Conservation (phyloP, 2,113 vertebrate species). For the Struthio camelus region DNA sequence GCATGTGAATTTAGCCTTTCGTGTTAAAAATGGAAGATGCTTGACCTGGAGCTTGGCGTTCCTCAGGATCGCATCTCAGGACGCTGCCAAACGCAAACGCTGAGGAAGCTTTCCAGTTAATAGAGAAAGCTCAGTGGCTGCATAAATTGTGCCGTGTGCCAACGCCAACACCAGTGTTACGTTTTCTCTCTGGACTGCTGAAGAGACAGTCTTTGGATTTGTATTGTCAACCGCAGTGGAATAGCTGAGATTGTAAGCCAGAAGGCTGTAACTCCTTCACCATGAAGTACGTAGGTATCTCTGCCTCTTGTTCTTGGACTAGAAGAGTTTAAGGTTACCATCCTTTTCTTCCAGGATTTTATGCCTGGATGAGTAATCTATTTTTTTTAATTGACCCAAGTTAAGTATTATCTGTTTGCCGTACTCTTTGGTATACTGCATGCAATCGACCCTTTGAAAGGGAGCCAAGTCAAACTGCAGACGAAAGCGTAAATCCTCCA, state of each 20-base stretch:
- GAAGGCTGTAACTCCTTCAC: conserved; percentile 46
- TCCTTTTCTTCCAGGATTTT: background rate
- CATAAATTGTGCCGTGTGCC: background rate
- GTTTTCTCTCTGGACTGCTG: conserved; percentile 18
- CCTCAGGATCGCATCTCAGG: background rate
- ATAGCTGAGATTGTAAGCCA: conserved; percentile 5
- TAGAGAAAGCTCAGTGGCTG: background rate
- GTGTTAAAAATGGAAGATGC: background rate
- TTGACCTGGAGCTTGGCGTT: background rate
- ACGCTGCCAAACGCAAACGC: background rate
- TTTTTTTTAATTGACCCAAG: conserved; percentile 1
- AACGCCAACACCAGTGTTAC: conserved; percentile 20
- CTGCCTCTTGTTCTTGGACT: conserved; percentile 66
- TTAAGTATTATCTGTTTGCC: conserved; percentile 29
- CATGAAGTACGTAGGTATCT: conserved; percentile 49
- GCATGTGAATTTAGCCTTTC: background rate
- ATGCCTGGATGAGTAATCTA: conserved; percentile 13
- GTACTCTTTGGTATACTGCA: background rate
- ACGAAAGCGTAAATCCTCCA: background rate
- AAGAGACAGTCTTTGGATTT: conserved; percentile 19
- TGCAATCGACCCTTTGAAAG: background rate
- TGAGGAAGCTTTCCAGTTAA: background rate
- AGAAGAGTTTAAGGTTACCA: conserved; percentile 48
- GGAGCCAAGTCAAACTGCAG: conserved; percentile 3
- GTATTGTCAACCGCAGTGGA: conserved; percentile 12